Conservation (phyloP, 2,797 vertebrate species). For the Chromis chromis region DNA sequence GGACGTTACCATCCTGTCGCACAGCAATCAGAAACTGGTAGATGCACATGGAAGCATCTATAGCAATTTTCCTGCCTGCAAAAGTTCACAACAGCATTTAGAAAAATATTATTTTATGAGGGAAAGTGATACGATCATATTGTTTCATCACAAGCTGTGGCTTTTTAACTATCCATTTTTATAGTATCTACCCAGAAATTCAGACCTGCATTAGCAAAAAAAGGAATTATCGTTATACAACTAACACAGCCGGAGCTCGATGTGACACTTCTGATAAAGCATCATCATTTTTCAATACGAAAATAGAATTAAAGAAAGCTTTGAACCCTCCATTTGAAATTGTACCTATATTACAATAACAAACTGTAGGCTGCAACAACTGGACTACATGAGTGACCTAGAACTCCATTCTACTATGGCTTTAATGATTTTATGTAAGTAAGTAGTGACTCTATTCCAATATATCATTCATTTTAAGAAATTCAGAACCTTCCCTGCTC, state of each 20-base stretch:
- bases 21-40: conserved; percentile 98
- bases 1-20: conserved; percentile 92
- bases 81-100: not conserved
- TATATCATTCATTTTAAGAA: no score
- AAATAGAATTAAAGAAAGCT: not conserved
- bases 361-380: not conserved
- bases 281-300: no score
- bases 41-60: conserved; percentile 98
- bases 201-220: not conserved
- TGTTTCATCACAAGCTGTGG: not conserved
- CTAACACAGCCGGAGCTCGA: no score
- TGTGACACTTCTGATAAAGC: no score
- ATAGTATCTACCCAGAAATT: not conserved
- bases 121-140: no score
- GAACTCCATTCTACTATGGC: no score
- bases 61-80: conserved; percentile 93
- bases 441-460: no score
- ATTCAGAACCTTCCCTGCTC: no score
- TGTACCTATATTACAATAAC: not conserved
- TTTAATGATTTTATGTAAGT: no score
- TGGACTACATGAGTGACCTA: no score
- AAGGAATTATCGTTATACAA: not conserved
- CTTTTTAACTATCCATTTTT: not conserved
- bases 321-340: not conserved
- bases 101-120: not conserved